Evolutionary conservation across 2,113 vertebrate genomes (phyloP), one percentile per base, ranked within the genome.

Genomic region (Psilopsiagon aurifrons): DNA sequence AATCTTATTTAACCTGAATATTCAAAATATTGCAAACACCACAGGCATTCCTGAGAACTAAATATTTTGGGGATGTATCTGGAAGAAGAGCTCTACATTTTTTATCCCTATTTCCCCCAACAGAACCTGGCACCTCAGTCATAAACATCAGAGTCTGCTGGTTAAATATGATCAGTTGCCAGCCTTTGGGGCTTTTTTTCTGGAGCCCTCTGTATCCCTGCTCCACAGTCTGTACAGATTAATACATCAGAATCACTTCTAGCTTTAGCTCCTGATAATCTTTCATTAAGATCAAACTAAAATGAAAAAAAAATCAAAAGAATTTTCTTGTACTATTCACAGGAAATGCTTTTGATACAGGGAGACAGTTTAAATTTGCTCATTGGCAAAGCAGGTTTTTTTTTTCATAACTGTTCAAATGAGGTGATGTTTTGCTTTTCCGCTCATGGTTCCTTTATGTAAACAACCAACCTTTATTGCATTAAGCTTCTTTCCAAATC

Each of bases 401-500:
- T 85, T 55, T 77, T 88, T 29, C 46, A 68, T 92, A 86, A 29
- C 35, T 33, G 10, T 52, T 35, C 11, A 60, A 60, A 24, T n/a
- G 24, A 52, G 33, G 64, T 35, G 24, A 84, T 43, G 13, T 31
- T 83, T 59, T 59, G n/a, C 11, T 76, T 88, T 88, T 86, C 73
- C 3, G 1, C 19, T 81, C 41, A 62, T 11, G 16, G 17, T 37
- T 92, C 22, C 80, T 84, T 93, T 87, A 85, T 67, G 85, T 83
- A 93, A 96, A 74, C 13, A 94, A 88, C n/a, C 7, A 92, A 89
- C 44, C 64, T 84, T 77, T 81, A 85, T 79, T 77, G 11, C 44
- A 85, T 73, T 91, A 91, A 90, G 20, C 24, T 90, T 57, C 85
- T 96, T 97, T 97, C 70, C 83, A 92, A 97, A 94, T 39, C 55